phyloP scores from a whole-genome alignment of 2,888 invertebrate genomes.

The Eulithis prunata region DNA sequence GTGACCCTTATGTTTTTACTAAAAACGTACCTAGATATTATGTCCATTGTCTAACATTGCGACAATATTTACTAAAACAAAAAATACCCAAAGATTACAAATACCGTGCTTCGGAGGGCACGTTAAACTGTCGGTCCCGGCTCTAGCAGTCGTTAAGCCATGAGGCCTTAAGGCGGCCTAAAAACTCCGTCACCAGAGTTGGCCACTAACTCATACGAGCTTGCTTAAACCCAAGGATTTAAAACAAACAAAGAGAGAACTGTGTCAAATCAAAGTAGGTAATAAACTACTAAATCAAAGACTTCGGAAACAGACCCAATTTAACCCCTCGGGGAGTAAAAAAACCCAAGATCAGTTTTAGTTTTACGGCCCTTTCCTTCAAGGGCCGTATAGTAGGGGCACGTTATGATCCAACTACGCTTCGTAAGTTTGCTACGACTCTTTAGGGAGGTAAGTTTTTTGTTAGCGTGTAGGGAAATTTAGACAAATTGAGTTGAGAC shows the following conservation, averaged over 20 bases:
- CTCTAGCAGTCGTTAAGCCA: too few relatives aligned
- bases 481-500: constrained; percentile 33
- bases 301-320: constrained; percentile 12
- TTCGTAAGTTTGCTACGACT: constrained; percentile 38
- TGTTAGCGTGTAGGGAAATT: constrained; percentile 38
- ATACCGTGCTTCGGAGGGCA: too few relatives aligned
- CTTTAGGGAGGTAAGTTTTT: constrained; percentile 43
- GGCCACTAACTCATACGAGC: too few relatives aligned
- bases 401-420: constrained; percentile 36
- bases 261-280: background rate
- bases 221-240: too few relatives aligned
- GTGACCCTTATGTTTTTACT: too few relatives aligned
- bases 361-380: constrained; percentile 36
- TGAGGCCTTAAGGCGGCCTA: too few relatives aligned
- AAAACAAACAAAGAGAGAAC: background rate
- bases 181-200: too few relatives aligned
- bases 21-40: too few relatives aligned
- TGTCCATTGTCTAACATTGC: too few relatives aligned
- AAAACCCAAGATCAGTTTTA: constrained; percentile 43
- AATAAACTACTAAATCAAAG: constrained; percentile 24
- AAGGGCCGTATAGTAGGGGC: constrained; percentile 41
- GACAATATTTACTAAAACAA: too few relatives aligned
- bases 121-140: too few relatives aligned
- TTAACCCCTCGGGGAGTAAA: constrained; percentile 38
- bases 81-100: too few relatives aligned